Conservation (phyloP, 2,888 invertebrate species). For the Acrobasis repandana region DNA sequence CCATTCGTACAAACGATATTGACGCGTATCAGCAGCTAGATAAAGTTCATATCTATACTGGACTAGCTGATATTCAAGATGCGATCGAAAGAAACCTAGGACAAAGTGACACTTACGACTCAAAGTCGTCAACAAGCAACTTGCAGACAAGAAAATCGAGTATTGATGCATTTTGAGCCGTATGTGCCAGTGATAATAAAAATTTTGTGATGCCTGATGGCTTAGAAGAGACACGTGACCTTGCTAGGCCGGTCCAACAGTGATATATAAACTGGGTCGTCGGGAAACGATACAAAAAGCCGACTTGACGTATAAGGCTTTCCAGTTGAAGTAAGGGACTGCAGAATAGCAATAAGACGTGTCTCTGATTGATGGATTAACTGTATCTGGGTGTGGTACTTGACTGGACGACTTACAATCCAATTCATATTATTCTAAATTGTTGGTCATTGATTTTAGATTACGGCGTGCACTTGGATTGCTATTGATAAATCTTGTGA, state of each 20-base stretch:
- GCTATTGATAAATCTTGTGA: slow-evolving; percentile 17
- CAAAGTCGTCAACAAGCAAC: slow-evolving; percentile 27
- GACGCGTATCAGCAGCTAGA: slow-evolving; percentile 22
- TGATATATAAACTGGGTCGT: slow-evolving; percentile 60
- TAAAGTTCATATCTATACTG: slow-evolving; percentile 27
- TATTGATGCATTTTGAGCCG: slow-evolving; percentile 40
- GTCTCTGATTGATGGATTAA: slow-evolving; percentile 69
- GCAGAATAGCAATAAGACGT: slow-evolving; percentile 56
- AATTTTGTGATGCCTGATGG: slow-evolving; percentile 41
- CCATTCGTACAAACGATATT: slow-evolving; percentile 25
- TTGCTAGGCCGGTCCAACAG: slow-evolving; percentile 58
- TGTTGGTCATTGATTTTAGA: slow-evolving; percentile 50
- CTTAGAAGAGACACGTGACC: slow-evolving; percentile 53
- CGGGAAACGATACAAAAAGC: slow-evolving; percentile 73
- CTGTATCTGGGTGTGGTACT: slow-evolving; percentile 59
- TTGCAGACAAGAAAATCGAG: slow-evolving; percentile 28
- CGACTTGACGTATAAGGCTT: slow-evolving; percentile 65
- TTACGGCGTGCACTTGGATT: slow-evolving; percentile 19
- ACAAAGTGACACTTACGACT: slow-evolving; percentile 36
- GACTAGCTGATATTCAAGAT: slow-evolving; percentile 27
- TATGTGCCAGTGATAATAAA: slow-evolving; percentile 46
- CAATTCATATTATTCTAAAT: slow-evolving; percentile 46
- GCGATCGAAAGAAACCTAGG: slow-evolving; percentile 36
- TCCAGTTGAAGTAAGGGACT: slow-evolving; percentile 47
- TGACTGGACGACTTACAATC: slow-evolving; percentile 41